These are phyloP conservation scores for Panthera tigris DNA, from an alignment of 2,113 vertebrate species.

Conservation along the genomic window DNA sequence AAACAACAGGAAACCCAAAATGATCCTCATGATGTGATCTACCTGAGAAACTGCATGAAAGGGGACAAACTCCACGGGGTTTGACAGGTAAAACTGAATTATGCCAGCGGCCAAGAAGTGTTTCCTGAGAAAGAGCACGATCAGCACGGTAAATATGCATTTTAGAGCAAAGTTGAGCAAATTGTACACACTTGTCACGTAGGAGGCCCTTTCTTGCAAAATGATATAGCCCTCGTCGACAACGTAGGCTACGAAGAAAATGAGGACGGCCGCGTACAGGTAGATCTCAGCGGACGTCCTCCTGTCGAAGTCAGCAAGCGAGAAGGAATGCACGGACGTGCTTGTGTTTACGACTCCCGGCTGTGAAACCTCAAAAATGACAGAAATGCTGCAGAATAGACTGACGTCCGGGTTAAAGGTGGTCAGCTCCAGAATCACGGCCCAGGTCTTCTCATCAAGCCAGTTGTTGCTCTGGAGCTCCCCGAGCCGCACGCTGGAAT, in stretches of 20 bases:
- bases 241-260: constrained; percentile 69
- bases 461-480: constrained; percentile 70
- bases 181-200: constrained; percentile 59
- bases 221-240: constrained; percentile 43
- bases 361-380: constrained; percentile 80
- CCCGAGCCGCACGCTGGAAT: constrained; percentile 74
- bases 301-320: constrained; percentile 63
- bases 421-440: constrained; percentile 80
- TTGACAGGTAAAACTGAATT: constrained; percentile 26
- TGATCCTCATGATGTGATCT: constrained; percentile 70
- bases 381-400: constrained; percentile 79
- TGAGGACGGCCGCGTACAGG: constrained; percentile 44
- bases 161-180: constrained; percentile 72
- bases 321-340: constrained; percentile 73
- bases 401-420: constrained; percentile 74
- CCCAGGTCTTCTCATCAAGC: constrained; percentile 84
- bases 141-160: constrained; percentile 50
- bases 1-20: constrained; percentile 79
- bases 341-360: constrained; percentile 75
- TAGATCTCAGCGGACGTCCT: constrained; percentile 22
- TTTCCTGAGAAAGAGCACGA: constrained; percentile 68
- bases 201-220: constrained; percentile 50
- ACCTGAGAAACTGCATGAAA: constrained; percentile 78
- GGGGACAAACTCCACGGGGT: constrained; percentile 71
- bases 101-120: constrained; percentile 52